A percentile compares a stretch with the other conserved stretches of the same genome.
These are phyloP conservation scores for Tolmerus cingulatus DNA, from an alignment of 2,888 invertebrate genomes.

Conservation along the genomic window DNA sequence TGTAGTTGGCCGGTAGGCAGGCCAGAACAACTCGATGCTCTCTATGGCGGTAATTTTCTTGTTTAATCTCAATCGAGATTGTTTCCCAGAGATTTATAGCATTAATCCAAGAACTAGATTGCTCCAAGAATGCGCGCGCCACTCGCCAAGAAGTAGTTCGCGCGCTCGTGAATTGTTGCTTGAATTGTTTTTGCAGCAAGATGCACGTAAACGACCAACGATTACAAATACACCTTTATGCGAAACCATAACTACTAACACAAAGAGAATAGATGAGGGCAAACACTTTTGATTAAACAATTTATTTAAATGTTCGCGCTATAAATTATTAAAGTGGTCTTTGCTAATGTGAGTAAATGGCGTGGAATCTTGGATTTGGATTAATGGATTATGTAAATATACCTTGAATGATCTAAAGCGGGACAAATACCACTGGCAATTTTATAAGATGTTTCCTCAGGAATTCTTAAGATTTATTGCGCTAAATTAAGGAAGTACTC, in stretches of 20 bases:
- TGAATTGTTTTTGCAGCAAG: not conserved
- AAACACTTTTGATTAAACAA: not conserved
- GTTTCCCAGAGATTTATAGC: constrained; percentile 2
- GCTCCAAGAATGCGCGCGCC: not conserved
- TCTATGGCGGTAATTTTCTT: constrained; percentile 1
- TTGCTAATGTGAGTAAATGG: not conserved
- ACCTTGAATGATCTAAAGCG: not conserved
- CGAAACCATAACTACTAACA: not conserved
- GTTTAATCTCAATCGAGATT: constrained; percentile 3
- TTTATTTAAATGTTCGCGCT: constrained; percentile 33
- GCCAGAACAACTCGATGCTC: not conserved
- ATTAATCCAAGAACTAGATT: constrained; percentile 3
- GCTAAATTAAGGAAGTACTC: not conserved
- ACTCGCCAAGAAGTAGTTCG: not conserved
- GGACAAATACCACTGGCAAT: not conserved
- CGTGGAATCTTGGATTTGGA: not conserved
- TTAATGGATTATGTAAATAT: constrained; percentile 1
- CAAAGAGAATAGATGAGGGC: not conserved
- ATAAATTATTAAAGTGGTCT: not conserved
- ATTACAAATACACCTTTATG: not conserved
- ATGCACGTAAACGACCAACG: not conserved
- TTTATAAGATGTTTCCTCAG: not conserved
- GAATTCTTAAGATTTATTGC: not conserved
- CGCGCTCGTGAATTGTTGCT: not conserved
- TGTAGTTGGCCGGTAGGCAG: not conserved